Conservation (phyloP, 2,113 vertebrate species). For the Lontra canadensis region DNA sequence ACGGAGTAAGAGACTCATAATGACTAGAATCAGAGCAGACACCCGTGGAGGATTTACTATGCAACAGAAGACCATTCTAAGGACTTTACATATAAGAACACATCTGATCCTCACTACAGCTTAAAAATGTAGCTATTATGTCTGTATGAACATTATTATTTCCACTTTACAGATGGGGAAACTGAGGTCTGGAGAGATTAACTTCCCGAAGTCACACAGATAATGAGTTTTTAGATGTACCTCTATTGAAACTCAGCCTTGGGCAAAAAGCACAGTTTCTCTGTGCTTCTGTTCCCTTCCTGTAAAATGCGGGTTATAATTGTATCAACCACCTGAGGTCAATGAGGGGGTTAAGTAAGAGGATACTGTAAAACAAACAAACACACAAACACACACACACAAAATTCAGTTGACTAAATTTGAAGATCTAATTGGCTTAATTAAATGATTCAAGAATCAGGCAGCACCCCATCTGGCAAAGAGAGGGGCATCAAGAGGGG, state of each 20-base stretch:
- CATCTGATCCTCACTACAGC: not conserved
- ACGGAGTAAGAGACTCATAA: too few relatives aligned
- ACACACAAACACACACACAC: too few relatives aligned
- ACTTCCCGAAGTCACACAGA: not conserved
- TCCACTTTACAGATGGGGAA: not conserved
- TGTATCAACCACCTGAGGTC: not conserved
- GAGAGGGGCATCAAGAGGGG: not conserved
- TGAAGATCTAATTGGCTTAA: not conserved
- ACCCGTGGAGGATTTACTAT: rapidly evolving
- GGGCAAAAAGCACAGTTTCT: not conserved
- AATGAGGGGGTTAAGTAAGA: not conserved
- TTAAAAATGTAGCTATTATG: not conserved
- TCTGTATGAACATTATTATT: not conserved
- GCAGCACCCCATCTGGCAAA: not conserved
- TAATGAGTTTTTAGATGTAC: not conserved
- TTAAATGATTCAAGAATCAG: not conserved
- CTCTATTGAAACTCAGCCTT: not conserved
- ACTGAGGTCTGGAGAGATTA: not conserved
- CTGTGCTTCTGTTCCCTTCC: not conserved
- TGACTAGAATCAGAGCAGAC: rapidly evolving
- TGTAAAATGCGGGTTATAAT: not conserved
- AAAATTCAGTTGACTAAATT: not conserved
- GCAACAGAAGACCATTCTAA: not conserved
- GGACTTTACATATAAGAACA: not conserved
- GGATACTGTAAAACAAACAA: not conserved